phyloP scores from a whole-genome alignment of 2,797 vertebrate species.

The Platyrinchus mystaceus region DNA sequence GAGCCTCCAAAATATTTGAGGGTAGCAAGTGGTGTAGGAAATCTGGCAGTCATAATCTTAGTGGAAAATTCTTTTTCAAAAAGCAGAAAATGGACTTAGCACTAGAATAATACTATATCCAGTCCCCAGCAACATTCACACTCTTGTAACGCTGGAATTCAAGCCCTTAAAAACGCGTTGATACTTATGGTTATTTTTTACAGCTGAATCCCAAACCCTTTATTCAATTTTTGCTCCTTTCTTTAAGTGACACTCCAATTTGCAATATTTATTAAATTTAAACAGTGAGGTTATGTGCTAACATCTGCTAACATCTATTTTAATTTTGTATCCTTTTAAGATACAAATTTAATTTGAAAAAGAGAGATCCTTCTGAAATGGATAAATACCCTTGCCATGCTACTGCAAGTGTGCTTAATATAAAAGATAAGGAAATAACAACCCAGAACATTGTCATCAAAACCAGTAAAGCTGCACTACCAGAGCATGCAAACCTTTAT shows the following conservation, averaged over 20 bases:
- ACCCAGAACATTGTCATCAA: neutral
- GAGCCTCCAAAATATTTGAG: neutral
- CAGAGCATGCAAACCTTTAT: neutral
- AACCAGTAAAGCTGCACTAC: neutral
- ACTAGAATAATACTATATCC: neutral
- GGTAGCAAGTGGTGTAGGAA: neutral
- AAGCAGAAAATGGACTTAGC: neutral
- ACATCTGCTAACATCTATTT: neutral
- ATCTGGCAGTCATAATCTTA: neutral
- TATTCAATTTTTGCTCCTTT: neutral
- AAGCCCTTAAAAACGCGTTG: neutral
- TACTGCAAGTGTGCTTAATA: neutral
- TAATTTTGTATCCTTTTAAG: neutral
- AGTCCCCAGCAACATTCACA: neutral
- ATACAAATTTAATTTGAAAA: neutral
- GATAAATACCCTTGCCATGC: neutral
- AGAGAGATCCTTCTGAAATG: neutral
- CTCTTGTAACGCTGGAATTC: neutral
- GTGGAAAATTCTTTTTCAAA: neutral
- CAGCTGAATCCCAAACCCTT: neutral
- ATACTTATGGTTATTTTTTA: neutral
- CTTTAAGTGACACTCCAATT: neutral
- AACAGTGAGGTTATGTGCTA: neutral
- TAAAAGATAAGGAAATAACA: accelerated
- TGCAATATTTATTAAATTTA: neutral